Percentiles rank a stretch among this genome's conserved stretches.
Evolutionary conservation across 2,888 invertebrate species (phyloP).

Genomic region (Drosophila mayaguana): DNA sequence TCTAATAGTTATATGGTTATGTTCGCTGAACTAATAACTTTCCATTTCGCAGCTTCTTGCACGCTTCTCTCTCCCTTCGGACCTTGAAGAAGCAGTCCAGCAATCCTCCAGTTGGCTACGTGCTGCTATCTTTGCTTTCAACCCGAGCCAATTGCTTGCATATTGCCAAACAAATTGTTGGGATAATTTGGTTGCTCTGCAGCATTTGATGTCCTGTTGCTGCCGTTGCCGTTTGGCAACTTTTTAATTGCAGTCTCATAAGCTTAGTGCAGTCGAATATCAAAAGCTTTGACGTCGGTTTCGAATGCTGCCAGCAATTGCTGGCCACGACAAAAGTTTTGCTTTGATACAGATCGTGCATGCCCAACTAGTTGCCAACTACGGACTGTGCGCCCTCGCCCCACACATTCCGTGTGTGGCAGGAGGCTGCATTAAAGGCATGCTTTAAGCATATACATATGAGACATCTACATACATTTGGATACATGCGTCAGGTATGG

Average conservation of each 20-base stretch:
- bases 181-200: slow-evolving; percentile 22
- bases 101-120: slow-evolving; percentile 1
- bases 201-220: slow-evolving; percentile 30
- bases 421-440: slow-evolving; percentile 43
- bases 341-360: slow-evolving; percentile 26
- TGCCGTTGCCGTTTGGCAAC: slow-evolving; percentile 27
- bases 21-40: neutral
- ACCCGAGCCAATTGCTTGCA: slow-evolving; percentile 19
- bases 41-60: neutral
- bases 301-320: slow-evolving; percentile 31
- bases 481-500: slow-evolving; percentile 34
- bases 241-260: slow-evolving; percentile 62
- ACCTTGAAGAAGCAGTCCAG: neutral
- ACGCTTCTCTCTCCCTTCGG: neutral
- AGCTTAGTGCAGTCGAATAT: slow-evolving; percentile 35
- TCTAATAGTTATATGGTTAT: neutral
- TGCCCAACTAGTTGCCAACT: neutral
- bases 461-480: slow-evolving; percentile 16
- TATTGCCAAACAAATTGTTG: slow-evolving; percentile 19
- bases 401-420: neutral
- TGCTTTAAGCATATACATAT: slow-evolving; percentile 37
- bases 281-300: slow-evolving; percentile 20
- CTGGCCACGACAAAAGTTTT: slow-evolving; percentile 52
- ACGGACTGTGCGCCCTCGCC: neutral
- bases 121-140: neutral